Base-by-base conservation (phyloP, 2,797 vertebrate genomes). In the Halcyon chelicuti region DNA sequence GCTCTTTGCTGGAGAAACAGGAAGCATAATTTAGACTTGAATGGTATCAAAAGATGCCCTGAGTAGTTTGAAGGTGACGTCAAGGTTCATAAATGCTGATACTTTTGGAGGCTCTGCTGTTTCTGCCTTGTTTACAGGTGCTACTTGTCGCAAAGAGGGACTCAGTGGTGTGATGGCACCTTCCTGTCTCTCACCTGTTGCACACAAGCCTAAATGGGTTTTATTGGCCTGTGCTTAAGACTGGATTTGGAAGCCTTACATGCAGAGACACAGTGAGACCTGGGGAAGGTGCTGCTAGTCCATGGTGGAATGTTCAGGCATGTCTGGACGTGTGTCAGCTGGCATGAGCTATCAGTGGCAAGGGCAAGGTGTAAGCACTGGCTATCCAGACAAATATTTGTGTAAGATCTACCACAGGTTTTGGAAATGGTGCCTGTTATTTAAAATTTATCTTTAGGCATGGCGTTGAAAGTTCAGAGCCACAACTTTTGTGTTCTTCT, bases 41-140 rank as follows among this genome's bases (percentile, higher is more conserved):
- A 1, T 0, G 2, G 9, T 13, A 6, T 1, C 2, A 2, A 47
- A 60, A 7, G 61, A 22, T 23, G 13, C n/a, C 20, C 3, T 19
- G 15, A 35, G 11, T 2, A 11, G 12, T 7, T 13, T 65, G 33
- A 33, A 49, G 37, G 22, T 33, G 46, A 29, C 8, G 44, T 68
- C 0, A 5, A 40, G 31, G 13, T 81, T 44, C 28, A 12, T 25
- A 44, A 87, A 20, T 5, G 4, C 4, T 39, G 55, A 57, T 57
- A 37, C 5, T 68, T 88, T 73, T 42, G 40, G 54, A 49, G 46
- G 5, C 14, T 67, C 54, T 63, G 14, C 5, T 47, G 22, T n/a
- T 39, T 4, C 23, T 11, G 15, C 11, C 42, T 66, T 31, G 5
- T 70, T 85, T 63, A 42, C 23, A 51, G 33, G 19, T 15, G 37